These are phyloP conservation scores for Brachypodius melanocephalos DNA, from an alignment of 2,113 vertebrate species.

Conservation along the genomic window DNA sequence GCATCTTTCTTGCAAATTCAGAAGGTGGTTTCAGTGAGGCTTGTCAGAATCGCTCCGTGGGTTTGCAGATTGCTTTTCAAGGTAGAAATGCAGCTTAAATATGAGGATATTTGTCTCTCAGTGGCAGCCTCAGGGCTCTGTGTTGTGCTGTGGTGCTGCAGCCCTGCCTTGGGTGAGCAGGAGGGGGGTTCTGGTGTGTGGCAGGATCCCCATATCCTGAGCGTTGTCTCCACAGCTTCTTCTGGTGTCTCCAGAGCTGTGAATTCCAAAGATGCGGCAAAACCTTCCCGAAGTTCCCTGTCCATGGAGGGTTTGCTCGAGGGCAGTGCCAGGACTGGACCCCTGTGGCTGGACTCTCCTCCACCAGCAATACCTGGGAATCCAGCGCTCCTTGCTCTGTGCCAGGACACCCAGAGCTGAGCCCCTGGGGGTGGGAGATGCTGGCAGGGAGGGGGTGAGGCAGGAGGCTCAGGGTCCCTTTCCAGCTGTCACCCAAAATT, in stretches of 20 bases:
- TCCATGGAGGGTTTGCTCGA: rapidly evolving
- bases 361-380: neutral
- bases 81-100: neutral
- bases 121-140: neutral
- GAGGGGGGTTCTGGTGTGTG: rapidly evolving
- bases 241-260: neutral
- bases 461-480: neutral
- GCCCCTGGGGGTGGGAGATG: neutral
- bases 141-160: neutral
- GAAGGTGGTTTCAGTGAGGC: neutral
- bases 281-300: neutral
- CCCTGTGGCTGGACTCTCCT: neutral
- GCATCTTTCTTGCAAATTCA: neutral
- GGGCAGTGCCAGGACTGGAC: neutral
- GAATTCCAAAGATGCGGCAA: neutral
- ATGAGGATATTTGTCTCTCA: neutral
- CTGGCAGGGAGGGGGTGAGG: neutral
- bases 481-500: neutral
- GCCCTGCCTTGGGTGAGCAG: neutral
- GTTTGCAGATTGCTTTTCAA: constrained; percentile 11
- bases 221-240: rapidly evolving
- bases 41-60: neutral
- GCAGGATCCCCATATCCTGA: rapidly evolving
- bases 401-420: rapidly evolving
- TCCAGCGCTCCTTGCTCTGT: rapidly evolving